phyloP scores from a whole-genome alignment of 2,113 vertebrate genomes.

The Turnix velox region DNA sequence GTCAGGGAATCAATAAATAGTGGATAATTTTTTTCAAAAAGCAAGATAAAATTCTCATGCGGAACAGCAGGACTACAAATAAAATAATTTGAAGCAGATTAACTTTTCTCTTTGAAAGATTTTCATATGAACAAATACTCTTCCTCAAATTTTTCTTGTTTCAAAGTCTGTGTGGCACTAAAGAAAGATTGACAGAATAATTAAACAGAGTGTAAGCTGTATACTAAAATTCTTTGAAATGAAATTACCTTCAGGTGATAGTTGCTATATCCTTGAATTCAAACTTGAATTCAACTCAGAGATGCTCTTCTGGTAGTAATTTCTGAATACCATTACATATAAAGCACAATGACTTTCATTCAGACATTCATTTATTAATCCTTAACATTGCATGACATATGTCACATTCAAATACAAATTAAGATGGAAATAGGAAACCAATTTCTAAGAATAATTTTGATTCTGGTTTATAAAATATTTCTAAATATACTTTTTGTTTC shows the following conservation, averaged over 20 bases:
- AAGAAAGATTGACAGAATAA: neutral
- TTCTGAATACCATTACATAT: neutral
- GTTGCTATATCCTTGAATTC: neutral
- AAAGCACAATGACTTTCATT: constrained; percentile 9
- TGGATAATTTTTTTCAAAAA: neutral
- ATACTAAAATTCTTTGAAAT: neutral
- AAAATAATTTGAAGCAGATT: neutral
- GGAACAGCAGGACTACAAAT: neutral
- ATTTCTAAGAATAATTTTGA: neutral
- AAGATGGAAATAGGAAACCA: neutral
- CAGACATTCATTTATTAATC: neutral
- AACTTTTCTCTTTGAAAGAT: neutral
- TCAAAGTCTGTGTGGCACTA: neutral
- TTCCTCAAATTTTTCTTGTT: neutral
- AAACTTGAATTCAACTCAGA: neutral
- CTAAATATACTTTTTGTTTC: neutral
- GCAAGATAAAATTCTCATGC: neutral
- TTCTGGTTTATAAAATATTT: neutral
- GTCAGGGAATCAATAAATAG: neutral
- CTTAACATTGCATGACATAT: neutral
- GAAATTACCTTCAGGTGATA: neutral
- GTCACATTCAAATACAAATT: neutral
- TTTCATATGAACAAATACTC: neutral
- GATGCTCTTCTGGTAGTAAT: neutral
- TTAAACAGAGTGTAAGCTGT: neutral